Conservation (phyloP, 1,140 invertebrate genomes). For the Trissolcus basalis region DNA sequence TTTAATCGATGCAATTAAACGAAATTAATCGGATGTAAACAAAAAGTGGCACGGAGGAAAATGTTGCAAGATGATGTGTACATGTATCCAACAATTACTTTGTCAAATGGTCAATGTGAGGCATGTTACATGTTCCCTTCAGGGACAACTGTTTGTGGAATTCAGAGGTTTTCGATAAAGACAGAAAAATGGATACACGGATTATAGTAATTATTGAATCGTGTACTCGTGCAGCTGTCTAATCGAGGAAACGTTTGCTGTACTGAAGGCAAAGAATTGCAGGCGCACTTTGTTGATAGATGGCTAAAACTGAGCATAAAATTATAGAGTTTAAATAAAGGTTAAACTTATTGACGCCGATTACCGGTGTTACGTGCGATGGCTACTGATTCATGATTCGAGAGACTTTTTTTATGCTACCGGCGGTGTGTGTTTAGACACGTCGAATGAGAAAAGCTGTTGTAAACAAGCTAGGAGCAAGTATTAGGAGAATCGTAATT, state of each 20-base stretch:
- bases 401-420: neutral
- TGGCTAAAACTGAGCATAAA: slow-evolving; percentile 48
- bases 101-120: slow-evolving; percentile 5
- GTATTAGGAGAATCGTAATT: too few relatives aligned
- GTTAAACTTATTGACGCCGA: slow-evolving; percentile 61
- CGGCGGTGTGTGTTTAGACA: slow-evolving; percentile 22
- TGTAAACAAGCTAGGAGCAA: slow-evolving; percentile 15
- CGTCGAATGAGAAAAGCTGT: slow-evolving; percentile 16
- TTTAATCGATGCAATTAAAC: too few relatives aligned
- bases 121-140: slow-evolving; percentile 11
- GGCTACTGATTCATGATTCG: slow-evolving; percentile 48
- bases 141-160: slow-evolving; percentile 39
- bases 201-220: slow-evolving; percentile 60
- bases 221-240: slow-evolving; percentile 44
- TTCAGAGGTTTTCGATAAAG: slow-evolving; percentile 42
- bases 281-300: slow-evolving; percentile 49
- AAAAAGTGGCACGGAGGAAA: neutral
- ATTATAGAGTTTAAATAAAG: slow-evolving; percentile 62
- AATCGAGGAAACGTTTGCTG: slow-evolving; percentile 38
- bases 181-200: slow-evolving; percentile 29
- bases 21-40: neutral
- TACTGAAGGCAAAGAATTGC: slow-evolving; percentile 38
- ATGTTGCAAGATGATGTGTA: neutral
- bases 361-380: slow-evolving; percentile 57
- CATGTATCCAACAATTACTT: neutral